These are phyloP conservation scores for Cephus sareptanus DNA, from an alignment of 2,888 invertebrate genomes.

Conservation along the genomic window DNA sequence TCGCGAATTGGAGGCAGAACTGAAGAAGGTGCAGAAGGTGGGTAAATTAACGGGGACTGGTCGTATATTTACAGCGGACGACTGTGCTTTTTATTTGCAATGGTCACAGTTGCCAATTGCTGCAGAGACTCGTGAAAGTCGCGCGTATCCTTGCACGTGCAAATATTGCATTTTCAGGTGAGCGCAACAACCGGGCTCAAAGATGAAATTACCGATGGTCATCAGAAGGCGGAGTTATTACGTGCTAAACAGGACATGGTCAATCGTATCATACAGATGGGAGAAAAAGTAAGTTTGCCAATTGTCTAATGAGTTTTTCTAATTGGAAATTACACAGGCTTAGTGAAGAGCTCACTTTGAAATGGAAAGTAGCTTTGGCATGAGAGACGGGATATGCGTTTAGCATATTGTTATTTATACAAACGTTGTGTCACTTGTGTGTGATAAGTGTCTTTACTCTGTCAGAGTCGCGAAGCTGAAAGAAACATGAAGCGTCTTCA, in stretches of 20 bases:
- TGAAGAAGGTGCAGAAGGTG: conserved; percentile 50
- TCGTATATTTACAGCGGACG: background rate
- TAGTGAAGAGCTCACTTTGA: background rate
- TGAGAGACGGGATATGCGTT: background rate
- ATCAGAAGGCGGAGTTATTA: conserved; percentile 54
- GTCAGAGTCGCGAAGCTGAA: conserved; percentile 57
- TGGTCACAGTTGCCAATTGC: background rate
- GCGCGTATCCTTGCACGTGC: background rate
- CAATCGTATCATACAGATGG: conserved; percentile 62
- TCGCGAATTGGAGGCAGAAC: conserved; percentile 54
- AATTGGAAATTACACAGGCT: background rate
- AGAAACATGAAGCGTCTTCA: conserved; percentile 54
- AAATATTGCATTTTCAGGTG: conserved; percentile 1
- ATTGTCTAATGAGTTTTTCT: background rate
- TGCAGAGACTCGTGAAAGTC: background rate
- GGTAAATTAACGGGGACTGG: background rate
- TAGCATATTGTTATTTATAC: background rate
- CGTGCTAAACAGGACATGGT: conserved; percentile 63
- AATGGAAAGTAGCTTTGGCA: background rate
- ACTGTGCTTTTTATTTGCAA: background rate
- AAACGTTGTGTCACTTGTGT: background rate
- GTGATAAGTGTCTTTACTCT: background rate
- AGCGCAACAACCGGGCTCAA: conserved; percentile 26
- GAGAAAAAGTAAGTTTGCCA: conserved; percentile 56
- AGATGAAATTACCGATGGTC: conserved; percentile 54